Base-by-base conservation (phyloP, 2,797 vertebrate genomes). In the Tachyglossus aculeatus region DNA sequence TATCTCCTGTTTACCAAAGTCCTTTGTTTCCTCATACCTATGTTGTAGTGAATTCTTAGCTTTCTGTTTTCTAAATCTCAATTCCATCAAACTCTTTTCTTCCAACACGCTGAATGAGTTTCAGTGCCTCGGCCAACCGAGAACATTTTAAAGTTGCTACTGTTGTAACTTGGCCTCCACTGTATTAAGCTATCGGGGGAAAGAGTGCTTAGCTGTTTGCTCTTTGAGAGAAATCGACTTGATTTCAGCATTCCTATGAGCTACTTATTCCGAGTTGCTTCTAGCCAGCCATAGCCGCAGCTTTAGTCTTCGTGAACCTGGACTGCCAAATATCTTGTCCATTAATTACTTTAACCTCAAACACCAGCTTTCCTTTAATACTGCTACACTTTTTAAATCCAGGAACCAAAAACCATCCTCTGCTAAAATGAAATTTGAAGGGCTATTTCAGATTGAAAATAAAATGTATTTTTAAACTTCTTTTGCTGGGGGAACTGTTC, bases 1-100 rank as follows among this genome's bases (percentile, higher is more conserved):
- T 12, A 29, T 64, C 60, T 64, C 24, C 34, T 78, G 70, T 81
- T 90, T 81, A 71, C 51, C 25, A 0, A 33, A 47, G 18, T 29
- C 25, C 40, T 32, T 9, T 25, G 51, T 21, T 25, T 29, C 3
- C 13, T 19, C 24, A 18, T 39, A 0, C 36, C 19, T 52, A 5
- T 58, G 7, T 37, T 39, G 24, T 9, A 15, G 11, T 18, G 36
- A 3, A 3, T 18, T 1, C 15, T 48, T 31, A 41, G n/a, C 6
- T 32, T 37, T 54, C 43, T 15, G 4, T 21, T 62, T 32, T 14
- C 39, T 55, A 6, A 44, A n/a, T 43, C 18, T 14, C n/a, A n/a
- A n/a, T n/a, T n/a, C n/a, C 14, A 12, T 45, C 25, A 25, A n/a
- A 19, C 43, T 32, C 9, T 31, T 29, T 32, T 54, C 45, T 29